Conservation (phyloP, 1,140 invertebrate genomes). For the Mercenaria mercenaria region DNA sequence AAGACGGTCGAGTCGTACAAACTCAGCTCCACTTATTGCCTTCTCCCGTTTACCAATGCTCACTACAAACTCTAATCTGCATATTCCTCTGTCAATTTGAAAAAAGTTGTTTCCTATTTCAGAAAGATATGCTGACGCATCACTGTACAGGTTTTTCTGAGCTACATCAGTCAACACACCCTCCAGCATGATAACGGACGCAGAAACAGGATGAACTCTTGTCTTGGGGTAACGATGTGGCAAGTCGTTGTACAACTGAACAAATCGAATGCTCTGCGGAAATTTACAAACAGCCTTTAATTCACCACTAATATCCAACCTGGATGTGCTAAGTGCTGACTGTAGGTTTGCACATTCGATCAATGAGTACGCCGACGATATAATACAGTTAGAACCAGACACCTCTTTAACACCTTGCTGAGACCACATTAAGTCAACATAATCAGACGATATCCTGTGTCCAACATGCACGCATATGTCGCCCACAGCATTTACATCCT, state of each 20-base stretch:
- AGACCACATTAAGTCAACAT: not conserved
- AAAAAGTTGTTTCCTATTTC: constrained; percentile 6
- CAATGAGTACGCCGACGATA: not conserved
- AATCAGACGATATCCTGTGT: not conserved
- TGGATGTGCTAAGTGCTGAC: too few species aligned
- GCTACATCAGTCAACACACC: not conserved
- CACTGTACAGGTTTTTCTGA: not conserved
- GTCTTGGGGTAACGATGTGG: not conserved
- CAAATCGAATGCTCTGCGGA: constrained; percentile 1
- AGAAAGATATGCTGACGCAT: not conserved
- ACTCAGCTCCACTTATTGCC: not conserved
- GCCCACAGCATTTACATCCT: not conserved
- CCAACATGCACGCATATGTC: not conserved
- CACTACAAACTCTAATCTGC: not conserved
- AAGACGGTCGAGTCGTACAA: not conserved
- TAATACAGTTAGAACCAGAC: not conserved
- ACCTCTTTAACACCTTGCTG: not conserved
- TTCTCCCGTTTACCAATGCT: not conserved
- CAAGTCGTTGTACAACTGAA: not conserved
- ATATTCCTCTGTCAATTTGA: not conserved
- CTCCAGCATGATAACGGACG: not conserved
- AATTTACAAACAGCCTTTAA: not conserved
- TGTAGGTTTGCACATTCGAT: not conserved
- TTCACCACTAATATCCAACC: not conserved
- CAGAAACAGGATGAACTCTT: not conserved